Conservation (phyloP, 2,797 vertebrate species). For the Pangasius djambal region DNA sequence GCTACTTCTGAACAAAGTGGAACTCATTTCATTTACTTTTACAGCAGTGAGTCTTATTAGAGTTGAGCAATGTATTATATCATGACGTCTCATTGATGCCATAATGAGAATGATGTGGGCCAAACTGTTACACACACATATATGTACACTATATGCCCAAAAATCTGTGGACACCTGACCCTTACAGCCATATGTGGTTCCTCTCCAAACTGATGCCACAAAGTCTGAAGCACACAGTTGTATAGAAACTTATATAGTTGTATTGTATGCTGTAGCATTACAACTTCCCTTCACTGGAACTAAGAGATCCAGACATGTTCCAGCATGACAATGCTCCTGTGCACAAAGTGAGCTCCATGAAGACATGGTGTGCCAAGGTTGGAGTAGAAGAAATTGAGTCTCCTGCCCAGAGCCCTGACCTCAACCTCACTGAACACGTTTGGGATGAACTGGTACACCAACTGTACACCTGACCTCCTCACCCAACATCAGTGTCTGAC, state of each 20-base stretch:
- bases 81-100: background rate
- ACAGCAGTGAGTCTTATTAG: background rate
- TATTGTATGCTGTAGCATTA: background rate
- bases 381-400: too few relatives aligned
- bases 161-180: background rate
- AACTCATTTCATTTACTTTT: background rate
- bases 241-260: too few relatives aligned
- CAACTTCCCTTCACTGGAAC: background rate
- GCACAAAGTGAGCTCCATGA: background rate
- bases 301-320: background rate
- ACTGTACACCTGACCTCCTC: too few relatives aligned
- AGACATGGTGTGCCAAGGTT: background rate
- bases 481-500: background rate
- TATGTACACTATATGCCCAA: background rate
- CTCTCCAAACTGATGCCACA: background rate
- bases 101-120: background rate
- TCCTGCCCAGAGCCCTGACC: too few relatives aligned
- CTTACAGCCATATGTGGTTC: background rate
- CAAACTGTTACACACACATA: background rate
- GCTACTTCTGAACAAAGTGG: background rate
- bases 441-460: too few relatives aligned
- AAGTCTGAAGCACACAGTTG: background rate
- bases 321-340: background rate
- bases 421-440: too few relatives aligned
- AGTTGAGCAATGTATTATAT: background rate